Evolutionary conservation across 2,797 vertebrate genomes (phyloP).

Genomic region (Phrynocephalus vlangalii): DNA sequence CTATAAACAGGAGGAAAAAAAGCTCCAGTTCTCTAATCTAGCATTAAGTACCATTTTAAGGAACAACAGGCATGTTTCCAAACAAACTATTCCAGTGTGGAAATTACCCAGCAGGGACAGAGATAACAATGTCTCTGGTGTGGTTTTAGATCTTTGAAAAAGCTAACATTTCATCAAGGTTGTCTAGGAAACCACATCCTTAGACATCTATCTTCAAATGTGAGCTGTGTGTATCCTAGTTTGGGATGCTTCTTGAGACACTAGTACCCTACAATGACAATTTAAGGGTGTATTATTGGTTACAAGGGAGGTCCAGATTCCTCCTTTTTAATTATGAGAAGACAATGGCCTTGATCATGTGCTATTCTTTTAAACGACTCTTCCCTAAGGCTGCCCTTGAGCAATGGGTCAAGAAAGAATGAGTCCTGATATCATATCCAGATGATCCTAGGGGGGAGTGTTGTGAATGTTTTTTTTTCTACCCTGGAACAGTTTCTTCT

Average conservation of each 20-base stretch:
- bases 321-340: conserved; percentile 41
- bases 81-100: conserved; percentile 74
- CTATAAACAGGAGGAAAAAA: conserved; percentile 58
- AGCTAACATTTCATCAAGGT: conserved; percentile 71
- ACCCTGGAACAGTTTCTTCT: background rate
- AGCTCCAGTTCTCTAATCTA: conserved; percentile 69
- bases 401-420: background rate
- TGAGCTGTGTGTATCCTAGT: conserved; percentile 60
- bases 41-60: conserved; percentile 75
- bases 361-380: background rate
- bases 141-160: conserved; percentile 64
- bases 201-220: conserved; percentile 70
- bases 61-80: conserved; percentile 77
- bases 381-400: background rate
- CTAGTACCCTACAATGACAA: conserved; percentile 49
- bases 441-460: background rate
- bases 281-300: conserved; percentile 60
- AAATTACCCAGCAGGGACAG: conserved; percentile 74
- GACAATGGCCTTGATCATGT: conserved; percentile 35
- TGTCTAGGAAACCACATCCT: conserved; percentile 75
- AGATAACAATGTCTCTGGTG: conserved; percentile 69
- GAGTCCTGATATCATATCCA: background rate
- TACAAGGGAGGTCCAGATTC: conserved; percentile 45
- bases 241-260: conserved; percentile 62
- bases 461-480: background rate